Percentiles rank a stretch among this genome's conserved stretches.
Evolutionary conservation across 1,140 invertebrate species (phyloP).

Genomic region (Amphibalanus amphitrite): DNA sequence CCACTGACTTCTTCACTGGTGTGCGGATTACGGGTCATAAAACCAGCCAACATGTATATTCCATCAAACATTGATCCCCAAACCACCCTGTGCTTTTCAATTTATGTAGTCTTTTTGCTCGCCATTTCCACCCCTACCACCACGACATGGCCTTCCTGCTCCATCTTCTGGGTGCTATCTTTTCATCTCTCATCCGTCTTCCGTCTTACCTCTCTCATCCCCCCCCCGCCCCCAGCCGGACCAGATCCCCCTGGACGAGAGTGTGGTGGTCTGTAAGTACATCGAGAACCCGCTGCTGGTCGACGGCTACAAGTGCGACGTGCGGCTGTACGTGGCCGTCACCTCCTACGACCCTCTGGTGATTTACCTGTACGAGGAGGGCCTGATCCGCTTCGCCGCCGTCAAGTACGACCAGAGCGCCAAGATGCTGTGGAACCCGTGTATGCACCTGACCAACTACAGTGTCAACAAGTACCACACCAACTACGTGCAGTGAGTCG

Average conservation of each 20-base stretch:
- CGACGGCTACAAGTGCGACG: constrained; percentile 80
- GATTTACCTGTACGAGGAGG: constrained; percentile 40
- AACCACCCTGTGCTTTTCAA: too few relatives aligned
- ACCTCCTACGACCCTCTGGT: constrained; percentile 39
- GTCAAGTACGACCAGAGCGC: constrained; percentile 22
- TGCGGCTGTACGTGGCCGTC: constrained; percentile 38
- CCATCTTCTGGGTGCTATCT: too few relatives aligned
- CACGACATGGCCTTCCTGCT: too few relatives aligned
- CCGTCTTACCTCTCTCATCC: too few relatives aligned
- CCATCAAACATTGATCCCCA: too few relatives aligned
- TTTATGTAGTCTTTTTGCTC: too few relatives aligned
- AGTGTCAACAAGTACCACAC: constrained; percentile 34
- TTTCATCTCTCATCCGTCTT: too few relatives aligned
- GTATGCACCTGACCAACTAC: constrained; percentile 42
- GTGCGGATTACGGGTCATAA: too few relatives aligned
- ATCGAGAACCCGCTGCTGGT: constrained; percentile 84
- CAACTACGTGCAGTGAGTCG: constrained; percentile 22
- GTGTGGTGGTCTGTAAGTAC: constrained; percentile 80
- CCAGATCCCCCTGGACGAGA: constrained; percentile 76
- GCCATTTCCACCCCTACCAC: too few relatives aligned
- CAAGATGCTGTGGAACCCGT: constrained; percentile 27
- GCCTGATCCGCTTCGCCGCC: constrained; percentile 31
- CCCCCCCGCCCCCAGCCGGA: constrained; percentile 44
- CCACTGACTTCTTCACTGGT: too few relatives aligned
- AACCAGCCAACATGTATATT: too few relatives aligned